phyloP scores from a whole-genome alignment of 2,113 vertebrate species.

The Strigops habroptila region DNA sequence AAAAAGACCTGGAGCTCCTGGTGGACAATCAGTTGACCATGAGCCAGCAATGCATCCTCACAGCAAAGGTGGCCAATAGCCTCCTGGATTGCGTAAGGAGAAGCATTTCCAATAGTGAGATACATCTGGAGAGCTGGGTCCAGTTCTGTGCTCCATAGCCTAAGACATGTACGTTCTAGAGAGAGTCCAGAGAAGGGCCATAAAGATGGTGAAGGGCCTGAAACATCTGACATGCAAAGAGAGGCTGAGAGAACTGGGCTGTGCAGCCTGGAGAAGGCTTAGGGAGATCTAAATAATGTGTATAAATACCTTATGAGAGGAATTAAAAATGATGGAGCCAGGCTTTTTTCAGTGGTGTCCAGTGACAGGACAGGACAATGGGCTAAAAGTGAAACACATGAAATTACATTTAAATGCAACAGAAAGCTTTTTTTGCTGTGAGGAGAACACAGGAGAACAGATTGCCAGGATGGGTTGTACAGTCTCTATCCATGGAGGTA shows the following conservation, averaged over 20 bases:
- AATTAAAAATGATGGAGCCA: neutral
- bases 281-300: neutral
- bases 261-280: neutral
- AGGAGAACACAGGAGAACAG: neutral
- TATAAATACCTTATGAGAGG: neutral
- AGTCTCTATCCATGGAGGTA: neutral
- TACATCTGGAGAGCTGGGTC: neutral
- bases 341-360: neutral
- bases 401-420: neutral
- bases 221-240: neutral
- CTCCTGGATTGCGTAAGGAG: neutral
- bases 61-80: neutral
- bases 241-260: neutral
- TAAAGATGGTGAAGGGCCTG: neutral
- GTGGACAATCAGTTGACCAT: neutral
- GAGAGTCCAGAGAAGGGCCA: neutral
- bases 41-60: neutral
- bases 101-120: neutral
- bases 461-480: neutral
- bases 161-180: neutral
- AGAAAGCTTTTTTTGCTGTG: neutral
- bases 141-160: neutral
- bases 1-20: neutral
- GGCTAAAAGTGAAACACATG: neutral
- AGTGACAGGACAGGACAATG: neutral